Base-by-base conservation (phyloP, 1,140 invertebrate species). In the Yoshiicerus persimilis region DNA sequence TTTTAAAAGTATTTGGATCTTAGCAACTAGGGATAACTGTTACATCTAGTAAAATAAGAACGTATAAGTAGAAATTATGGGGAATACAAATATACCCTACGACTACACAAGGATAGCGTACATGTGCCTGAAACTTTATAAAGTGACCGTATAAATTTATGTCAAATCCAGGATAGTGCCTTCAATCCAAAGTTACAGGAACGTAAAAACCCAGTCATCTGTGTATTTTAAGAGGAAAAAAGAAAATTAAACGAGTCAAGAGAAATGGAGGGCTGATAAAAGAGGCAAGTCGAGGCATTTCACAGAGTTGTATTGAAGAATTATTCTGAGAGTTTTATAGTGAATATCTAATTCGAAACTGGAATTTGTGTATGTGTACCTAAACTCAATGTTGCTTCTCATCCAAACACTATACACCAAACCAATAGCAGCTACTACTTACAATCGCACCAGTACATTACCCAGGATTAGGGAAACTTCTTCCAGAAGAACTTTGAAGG, bases 241-340 rank as follows among this genome's bases (percentile, higher is more conserved):
- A 80, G 75, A 80, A 80, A 80, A 80, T 80, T 80, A 80, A 80
- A 80, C 34, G 34, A 80, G n/a, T 80, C 75, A 80, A 80, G 75
- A n/a, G 75, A 80, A 80, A 80, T 38, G 75, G 30, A 80, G 34
- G 75, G 34, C 38, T 80, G 75, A 80, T 80, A 80, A 80, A 80
- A 34, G 34, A 36, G 75, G 4, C 64, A 3, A 66, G 8, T 70
- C 66, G 2, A 38, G 1, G 30, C 16, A 80, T 80, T 80, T 80
- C 75, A n/a, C 34, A 23, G 32, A 80, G 16, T 80, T 80, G 16
- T 36, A 80, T 36, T 80, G 32, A n/a, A 80, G 75, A 80, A 80
- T 80, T 80, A 80, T 80, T 80, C 75, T 20, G 6, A 80, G 75
- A 80, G 16, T 80, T 23, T 36, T 36, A 36, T 9, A 34, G 75